Percentiles rank a stretch among this genome's conserved stretches.
Conservation (phyloP, 2,797 vertebrate species). For the Manis javanica region DNA sequence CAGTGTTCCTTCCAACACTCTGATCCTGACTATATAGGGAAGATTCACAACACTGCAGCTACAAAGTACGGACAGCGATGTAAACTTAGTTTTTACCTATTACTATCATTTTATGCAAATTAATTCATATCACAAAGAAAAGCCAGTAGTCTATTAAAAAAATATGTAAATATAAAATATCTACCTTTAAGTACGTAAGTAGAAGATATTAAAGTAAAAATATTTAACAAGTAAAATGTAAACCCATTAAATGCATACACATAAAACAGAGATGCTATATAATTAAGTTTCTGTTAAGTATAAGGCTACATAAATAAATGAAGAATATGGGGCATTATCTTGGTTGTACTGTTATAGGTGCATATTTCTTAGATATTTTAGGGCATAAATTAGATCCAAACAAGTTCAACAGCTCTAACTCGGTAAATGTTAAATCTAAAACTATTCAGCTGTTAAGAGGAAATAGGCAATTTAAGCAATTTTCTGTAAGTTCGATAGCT, state of each 20-base stretch:
- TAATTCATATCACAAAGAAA: constrained; percentile 35
- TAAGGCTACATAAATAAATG: neutral
- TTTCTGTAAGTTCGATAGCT: constrained; percentile 27
- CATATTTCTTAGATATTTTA: constrained; percentile 31
- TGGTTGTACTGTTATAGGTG: neutral
- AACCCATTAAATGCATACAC: neutral
- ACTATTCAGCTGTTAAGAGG: neutral
- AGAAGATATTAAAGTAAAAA: neutral
- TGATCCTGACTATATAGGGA: neutral
- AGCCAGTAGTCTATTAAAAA: neutral
- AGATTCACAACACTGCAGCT: neutral
- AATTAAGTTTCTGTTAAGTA: neutral
- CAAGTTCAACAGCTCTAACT: neutral
- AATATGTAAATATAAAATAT: neutral
- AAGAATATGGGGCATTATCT: neutral
- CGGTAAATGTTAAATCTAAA: constrained; percentile 32
- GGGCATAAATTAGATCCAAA: constrained; percentile 23
- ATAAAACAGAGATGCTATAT: neutral
- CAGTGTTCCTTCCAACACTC: neutral
- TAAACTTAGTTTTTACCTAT: neutral
- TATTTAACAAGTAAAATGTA: neutral
- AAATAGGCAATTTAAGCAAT: neutral
- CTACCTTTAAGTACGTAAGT: neutral
- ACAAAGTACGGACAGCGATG: neutral
- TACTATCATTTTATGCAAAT: neutral